Evolutionary conservation across 2,888 invertebrate species (phyloP).

Genomic region (Oxycera nigricornis): DNA sequence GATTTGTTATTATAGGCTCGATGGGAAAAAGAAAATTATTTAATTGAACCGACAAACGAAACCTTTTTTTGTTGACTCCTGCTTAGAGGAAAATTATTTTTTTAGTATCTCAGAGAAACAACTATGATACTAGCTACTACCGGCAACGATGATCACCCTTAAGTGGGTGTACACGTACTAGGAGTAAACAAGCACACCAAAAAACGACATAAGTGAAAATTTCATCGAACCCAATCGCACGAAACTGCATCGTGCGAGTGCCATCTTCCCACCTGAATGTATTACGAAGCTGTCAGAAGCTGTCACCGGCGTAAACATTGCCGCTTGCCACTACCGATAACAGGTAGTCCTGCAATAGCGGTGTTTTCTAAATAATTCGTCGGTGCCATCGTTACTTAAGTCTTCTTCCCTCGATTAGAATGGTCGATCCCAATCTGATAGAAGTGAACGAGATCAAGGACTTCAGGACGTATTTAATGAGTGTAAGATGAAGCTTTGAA

Average conservation of each 20-base stretch:
- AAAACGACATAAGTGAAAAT: too few species aligned
- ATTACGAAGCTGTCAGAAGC: not conserved
- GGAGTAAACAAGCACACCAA: too few species aligned
- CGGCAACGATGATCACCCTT: too few species aligned
- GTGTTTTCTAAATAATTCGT: not conserved
- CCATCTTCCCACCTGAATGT: not conserved
- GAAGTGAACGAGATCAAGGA: conserved; percentile 77
- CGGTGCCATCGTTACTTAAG: not conserved
- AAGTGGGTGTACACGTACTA: too few species aligned
- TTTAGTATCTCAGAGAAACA: too few species aligned
- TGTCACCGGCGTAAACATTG: not conserved
- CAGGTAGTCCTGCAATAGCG: not conserved
- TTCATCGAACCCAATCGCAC: too few species aligned
- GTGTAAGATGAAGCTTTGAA: conserved; percentile 69
- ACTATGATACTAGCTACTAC: too few species aligned
- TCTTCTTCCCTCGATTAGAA: conserved; percentile 40
- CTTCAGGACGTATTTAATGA: conserved; percentile 78
- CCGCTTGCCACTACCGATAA: not conserved
- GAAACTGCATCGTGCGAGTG: not conserved
- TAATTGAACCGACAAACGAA: too few species aligned
- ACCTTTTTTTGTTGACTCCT: too few species aligned
- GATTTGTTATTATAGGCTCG: too few species aligned
- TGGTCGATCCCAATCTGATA: conserved; percentile 69
- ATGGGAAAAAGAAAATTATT: too few species aligned
- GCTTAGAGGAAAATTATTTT: too few species aligned